Base-by-base conservation (phyloP, 1,140 invertebrate genomes). In the Rhizoglyphus robini region DNA sequence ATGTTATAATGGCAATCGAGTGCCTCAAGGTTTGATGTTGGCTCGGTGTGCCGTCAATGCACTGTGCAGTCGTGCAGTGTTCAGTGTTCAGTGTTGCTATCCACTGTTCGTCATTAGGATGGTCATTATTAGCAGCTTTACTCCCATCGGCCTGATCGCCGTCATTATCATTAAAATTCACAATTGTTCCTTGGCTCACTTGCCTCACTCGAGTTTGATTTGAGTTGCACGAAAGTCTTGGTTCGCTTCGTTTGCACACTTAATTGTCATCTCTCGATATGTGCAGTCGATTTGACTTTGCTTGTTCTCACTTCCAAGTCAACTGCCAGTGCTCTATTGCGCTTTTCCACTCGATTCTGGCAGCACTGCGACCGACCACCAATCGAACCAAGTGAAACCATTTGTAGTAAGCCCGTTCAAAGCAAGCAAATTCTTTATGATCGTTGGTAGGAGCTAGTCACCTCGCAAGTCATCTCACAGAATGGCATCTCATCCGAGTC, bases 181-280 rank as follows among this genome's bases (percentile, higher is more conserved):
- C 51, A 54, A 54, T 54, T 54, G 51, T 54, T 46, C 41, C 41
- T 46, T 46, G 41, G 15, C 41, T 46, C 41, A 15, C n/a, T 23
- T 15, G 41, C 41, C 23, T 23, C 15, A 15, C 41, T 46, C 23
- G 41, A 46, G 41, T 46, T 46, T 46, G 41, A 46, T 46, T 46
- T 46, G 15, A 46, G 15, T 46, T 23, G 41, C 41, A 46, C 41
- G 41, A 46, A 46, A 46, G 15, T 46, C 23, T 54, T 20, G 31
- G 20, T 5, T 54, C 51, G 51, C 51, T 54, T 54, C 51, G 51
- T 54, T 54, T 54, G 51, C 51, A 54, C 51, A 54, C 51, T 54
- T 54, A 54, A 54, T 54, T 54, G 51, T 54, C 51, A 54, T 54
- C 51, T n/a, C n/a, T n/a, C n/a, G n/a, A n/a, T n/a, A n/a, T n/a